Percentiles rank a stretch among this genome's conserved stretches.
phyloP scores from a whole-genome alignment of 2,797 vertebrate species.

The Rhodeus uyekii region DNA sequence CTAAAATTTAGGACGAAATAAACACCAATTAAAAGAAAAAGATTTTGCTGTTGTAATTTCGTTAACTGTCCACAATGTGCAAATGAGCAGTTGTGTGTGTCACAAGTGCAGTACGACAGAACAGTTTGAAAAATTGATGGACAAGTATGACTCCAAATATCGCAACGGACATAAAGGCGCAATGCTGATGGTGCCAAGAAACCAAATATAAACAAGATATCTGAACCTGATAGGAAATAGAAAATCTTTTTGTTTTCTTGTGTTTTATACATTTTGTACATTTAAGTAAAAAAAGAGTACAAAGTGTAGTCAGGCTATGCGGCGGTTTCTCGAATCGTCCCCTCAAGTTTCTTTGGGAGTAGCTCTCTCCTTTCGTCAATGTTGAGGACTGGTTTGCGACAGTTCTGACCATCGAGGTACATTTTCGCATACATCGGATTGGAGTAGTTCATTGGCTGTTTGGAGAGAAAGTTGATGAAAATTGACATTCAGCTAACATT shows the following conservation, averaged over 20 bases:
- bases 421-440: slow-evolving; percentile 98
- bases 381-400: slow-evolving; percentile 97
- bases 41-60: slow-evolving; percentile 68
- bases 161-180: slow-evolving; percentile 87
- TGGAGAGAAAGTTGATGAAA: slow-evolving; percentile 12
- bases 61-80: slow-evolving; percentile 81
- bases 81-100: slow-evolving; percentile 89
- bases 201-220: slow-evolving; percentile 81
- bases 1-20: slow-evolving; percentile 30
- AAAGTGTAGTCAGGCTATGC: slow-evolving; percentile 95
- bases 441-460: slow-evolving; percentile 95
- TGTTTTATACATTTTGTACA: slow-evolving; percentile 84
- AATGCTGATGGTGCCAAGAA: slow-evolving; percentile 87
- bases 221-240: slow-evolving; percentile 93
- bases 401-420: slow-evolving; percentile 95
- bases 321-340: slow-evolving; percentile 98
- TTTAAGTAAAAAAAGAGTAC: slow-evolving; percentile 78
- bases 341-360: slow-evolving; percentile 99
- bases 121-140: slow-evolving; percentile 64
- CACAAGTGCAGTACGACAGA: slow-evolving; percentile 82
- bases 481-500: neutral
- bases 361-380: slow-evolving; percentile 99
- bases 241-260: slow-evolving; percentile 80
- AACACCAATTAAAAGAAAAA: slow-evolving; percentile 42
- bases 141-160: slow-evolving; percentile 86